Base-by-base conservation (phyloP, 2,113 vertebrate species). In the Gallinago undulata region DNA sequence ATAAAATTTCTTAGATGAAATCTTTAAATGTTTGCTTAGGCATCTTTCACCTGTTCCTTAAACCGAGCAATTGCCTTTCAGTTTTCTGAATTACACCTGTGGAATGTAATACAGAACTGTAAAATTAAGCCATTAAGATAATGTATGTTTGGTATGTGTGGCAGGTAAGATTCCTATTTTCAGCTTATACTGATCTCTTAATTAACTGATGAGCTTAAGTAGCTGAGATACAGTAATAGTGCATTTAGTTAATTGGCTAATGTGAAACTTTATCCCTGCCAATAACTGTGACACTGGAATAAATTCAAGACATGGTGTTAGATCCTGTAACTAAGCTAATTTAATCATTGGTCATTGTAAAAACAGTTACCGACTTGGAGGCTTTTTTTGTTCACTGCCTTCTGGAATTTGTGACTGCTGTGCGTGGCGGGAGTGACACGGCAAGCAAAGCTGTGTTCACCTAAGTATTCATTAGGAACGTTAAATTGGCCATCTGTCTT, bases 161-260 rank as follows among this genome's bases (percentile, higher is more conserved):
- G 87, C 92, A 95, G 91, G 94, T 97, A 85, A 78, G 77, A 78
- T 91, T 94, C 85, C 94, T 95, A 91, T 92, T 97, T 96, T 93
- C 94, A 93, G 92, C 82, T 96, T 97, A 91, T 48, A 13, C 75
- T 94, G 86, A 94, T 96, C 90, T 97, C 94, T 96, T 97, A 96
- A 97, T 97, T 96, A 96, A 96, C 87, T 96, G 94, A 97, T 93
- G 94, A 96, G 95, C 91, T 97, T 93, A 97, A 97, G 91, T 91
- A 96, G 84, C 87, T 94, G 93, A 93, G 93, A 95, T 96, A 67
- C 84, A 80, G 92, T 95, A 94, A 95, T 96, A 97, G 93, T 94
- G 78, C 92, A 95, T 96, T 95, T 96, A 94, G 90, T 96, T 97
- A 97, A 96, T 96, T 97, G 95, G 93, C 92, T 97, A 87, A 96